Conservation (phyloP, 2,113 vertebrate species). For the Perca fluviatilis region DNA sequence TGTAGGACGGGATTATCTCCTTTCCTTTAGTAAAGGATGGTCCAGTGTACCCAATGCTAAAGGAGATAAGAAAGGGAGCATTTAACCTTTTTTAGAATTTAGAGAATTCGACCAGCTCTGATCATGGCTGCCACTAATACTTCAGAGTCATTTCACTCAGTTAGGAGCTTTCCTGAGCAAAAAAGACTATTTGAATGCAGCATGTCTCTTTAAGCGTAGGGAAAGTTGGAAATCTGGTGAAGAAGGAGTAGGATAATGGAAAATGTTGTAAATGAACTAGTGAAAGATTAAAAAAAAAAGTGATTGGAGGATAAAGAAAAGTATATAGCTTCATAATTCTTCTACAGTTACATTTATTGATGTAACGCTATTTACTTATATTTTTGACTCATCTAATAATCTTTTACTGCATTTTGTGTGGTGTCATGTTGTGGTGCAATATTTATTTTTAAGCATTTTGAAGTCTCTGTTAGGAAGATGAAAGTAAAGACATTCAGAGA, state of each 20-base stretch:
- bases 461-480: background rate
- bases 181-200: too few species aligned
- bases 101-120: too few species aligned
- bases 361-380: background rate
- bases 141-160: too few species aligned
- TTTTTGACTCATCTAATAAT: background rate
- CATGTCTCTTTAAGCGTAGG: background rate
- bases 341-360: background rate
- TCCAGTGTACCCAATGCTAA: too few species aligned
- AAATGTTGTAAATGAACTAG: background rate
- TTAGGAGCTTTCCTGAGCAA: too few species aligned
- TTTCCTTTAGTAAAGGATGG: too few species aligned
- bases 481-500: background rate
- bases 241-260: background rate
- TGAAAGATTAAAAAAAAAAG: background rate
- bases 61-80: too few species aligned
- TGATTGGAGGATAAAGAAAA: background rate
- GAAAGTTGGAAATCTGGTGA: background rate
- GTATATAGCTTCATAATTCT: background rate
- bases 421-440: too few species aligned
- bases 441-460: background rate
- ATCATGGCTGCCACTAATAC: too few species aligned
- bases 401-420: background rate
- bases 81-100: too few species aligned
- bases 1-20: too few species aligned